Conservation (phyloP, 2,888 invertebrate genomes). For the Perdita meconis region DNA sequence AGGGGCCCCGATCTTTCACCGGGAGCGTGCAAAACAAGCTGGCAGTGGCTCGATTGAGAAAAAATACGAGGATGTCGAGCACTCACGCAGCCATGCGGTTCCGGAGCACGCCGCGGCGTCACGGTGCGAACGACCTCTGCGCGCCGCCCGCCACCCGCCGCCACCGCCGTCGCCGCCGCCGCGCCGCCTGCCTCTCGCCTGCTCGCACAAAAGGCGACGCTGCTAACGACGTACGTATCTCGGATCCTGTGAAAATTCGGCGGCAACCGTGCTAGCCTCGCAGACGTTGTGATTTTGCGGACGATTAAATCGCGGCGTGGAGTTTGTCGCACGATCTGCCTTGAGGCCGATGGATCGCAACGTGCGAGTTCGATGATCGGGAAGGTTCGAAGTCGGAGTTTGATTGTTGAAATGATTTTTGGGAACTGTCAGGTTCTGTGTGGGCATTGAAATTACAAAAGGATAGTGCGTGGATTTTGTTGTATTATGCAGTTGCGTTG, state of each 20-base stretch:
- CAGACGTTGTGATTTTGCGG: too few relatives aligned
- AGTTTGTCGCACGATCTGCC: too few relatives aligned
- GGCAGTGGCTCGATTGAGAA: constrained; percentile 24
- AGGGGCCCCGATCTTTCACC: neutral
- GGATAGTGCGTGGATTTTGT: too few relatives aligned
- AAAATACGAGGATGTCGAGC: constrained; percentile 45
- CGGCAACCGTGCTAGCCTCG: neutral
- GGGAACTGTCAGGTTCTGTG: too few relatives aligned
- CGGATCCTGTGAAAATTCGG: constrained; percentile 20
- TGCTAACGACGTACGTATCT: neutral
- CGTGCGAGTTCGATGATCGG: too few relatives aligned
- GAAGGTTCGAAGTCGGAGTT: too few relatives aligned
- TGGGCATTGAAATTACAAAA: too few relatives aligned
- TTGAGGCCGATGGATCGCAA: too few relatives aligned
- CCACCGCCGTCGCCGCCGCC: too few relatives aligned
- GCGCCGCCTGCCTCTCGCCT: constrained; percentile 9
- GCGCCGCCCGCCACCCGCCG: constrained; percentile 22
- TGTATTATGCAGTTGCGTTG: too few relatives aligned
- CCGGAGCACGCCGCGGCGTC: constrained; percentile 50
- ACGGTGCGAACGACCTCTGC: constrained; percentile 69
- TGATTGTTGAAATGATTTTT: too few relatives aligned
- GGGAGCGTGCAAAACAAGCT: neutral
- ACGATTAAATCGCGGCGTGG: too few relatives aligned
- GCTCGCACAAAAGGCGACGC: neutral
- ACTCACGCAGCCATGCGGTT: constrained; percentile 60